Base-by-base conservation (phyloP, 2,888 invertebrate species). In the Pristionchus mayeri region DNA sequence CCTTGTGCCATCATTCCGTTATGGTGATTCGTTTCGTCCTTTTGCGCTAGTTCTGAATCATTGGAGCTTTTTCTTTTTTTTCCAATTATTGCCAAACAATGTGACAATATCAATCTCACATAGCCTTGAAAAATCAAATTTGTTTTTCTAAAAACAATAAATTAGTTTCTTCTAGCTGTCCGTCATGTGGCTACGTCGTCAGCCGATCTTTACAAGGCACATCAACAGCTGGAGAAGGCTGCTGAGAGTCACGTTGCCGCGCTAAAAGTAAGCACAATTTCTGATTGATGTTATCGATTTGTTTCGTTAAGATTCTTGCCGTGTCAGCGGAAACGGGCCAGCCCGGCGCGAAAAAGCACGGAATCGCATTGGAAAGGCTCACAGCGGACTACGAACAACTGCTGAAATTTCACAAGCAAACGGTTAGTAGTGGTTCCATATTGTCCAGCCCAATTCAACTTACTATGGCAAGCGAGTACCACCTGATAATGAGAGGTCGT, bases 161-260 rank as follows among this genome's bases (percentile, higher is more conserved):
- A 37, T 54, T n/a, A 54, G 7, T 21, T 16, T 54, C 21, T 27
- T 78, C 11, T 7, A 54, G 80, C 80, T 13, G 80, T 80, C 24
- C 34, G 40, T 11, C 54, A 80, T 27, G 80, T 80, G 2, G 81
- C 81, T 2, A 13, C 27, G 3, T 82, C 81, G 11, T 21, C 81
- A 21, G 21, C 6, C 30, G 63, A 82, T 18, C 48, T 82, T 3
- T 37, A 57, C 54, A 50, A 52, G 37, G 84, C 84, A 4, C 84
- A 84, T 63, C 71, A 84, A 13, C 71, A 75, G n/a, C 75, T 84
- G 18, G 60, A 84, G 54, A 84, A 84, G 24, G 84, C 84, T 6
- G 84, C 84, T 11, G 84, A 84, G 30, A 40, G 24, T 3, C 84
- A 84, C 40, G 84, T 48, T 1, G 37, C n/a, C 0, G 84, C 84